A percentile compares a stretch with the other conserved stretches of the same genome.
Evolutionary conservation across 2,888 invertebrate genomes (phyloP).

Genomic region (Tiliacea citrago): DNA sequence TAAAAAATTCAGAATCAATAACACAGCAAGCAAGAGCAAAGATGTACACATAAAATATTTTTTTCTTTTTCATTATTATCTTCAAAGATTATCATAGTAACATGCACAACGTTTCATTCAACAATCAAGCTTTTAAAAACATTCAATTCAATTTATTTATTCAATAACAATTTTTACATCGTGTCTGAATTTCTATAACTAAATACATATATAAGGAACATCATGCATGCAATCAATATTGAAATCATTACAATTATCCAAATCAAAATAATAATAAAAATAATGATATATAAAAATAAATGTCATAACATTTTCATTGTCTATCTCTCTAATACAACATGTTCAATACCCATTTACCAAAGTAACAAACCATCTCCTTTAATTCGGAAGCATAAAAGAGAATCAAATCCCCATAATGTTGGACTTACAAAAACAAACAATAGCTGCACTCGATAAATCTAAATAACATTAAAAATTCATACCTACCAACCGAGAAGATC

Average conservation of each 20-base stretch:
- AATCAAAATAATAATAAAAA: too few species aligned
- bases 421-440: constrained; percentile 36
- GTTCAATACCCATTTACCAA: constrained; percentile 10
- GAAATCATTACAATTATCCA: too few species aligned
- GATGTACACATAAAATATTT: too few species aligned
- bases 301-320: too few species aligned
- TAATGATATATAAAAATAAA: too few species aligned
- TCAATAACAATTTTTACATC: too few species aligned
- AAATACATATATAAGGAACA: too few species aligned
- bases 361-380: background rate
- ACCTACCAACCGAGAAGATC: constrained; percentile 65
- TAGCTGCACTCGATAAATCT: constrained; percentile 61
- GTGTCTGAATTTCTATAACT: too few species aligned
- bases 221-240: too few species aligned
- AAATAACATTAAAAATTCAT: constrained; percentile 77
- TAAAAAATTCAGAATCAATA: too few species aligned
- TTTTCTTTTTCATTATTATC: background rate
- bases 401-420: constrained; percentile 3
- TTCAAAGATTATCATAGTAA: background rate
- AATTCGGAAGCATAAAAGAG: constrained; percentile 7
- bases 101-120: background rate
- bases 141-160: too few species aligned
- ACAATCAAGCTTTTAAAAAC: background rate
- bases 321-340: background rate
- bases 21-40: too few species aligned